Conservation (phyloP, 2,888 invertebrate genomes). For the Exocentrus adspersus region DNA sequence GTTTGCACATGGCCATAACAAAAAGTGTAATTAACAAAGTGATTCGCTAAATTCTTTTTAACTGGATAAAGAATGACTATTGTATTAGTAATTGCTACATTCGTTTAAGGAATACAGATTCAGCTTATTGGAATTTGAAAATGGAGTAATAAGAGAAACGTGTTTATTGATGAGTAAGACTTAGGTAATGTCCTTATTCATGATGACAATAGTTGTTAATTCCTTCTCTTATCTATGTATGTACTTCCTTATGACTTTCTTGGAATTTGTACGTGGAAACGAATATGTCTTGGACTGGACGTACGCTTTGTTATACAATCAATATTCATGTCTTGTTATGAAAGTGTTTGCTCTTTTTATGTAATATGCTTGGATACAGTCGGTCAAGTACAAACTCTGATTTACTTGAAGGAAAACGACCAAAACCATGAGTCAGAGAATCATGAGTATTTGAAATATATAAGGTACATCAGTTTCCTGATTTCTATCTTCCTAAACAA, state of each 20-base stretch:
- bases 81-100: conserved; percentile 6
- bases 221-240: neutral
- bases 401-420: too few relatives aligned
- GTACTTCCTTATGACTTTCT: conserved; percentile 2
- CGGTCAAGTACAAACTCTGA: too few relatives aligned
- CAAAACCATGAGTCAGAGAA: too few relatives aligned
- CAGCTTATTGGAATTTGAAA: neutral
- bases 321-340: too few relatives aligned
- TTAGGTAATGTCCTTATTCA: neutral
- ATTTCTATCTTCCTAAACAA: too few relatives aligned
- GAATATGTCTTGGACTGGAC: neutral
- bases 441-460: too few relatives aligned
- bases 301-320: too few relatives aligned
- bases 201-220: neutral
- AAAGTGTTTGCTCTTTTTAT: too few relatives aligned
- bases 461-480: too few relatives aligned
- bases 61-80: conserved; percentile 14
- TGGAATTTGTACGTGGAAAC: neutral
- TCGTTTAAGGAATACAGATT: neutral
- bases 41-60: conserved; percentile 4
- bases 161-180: too few relatives aligned
- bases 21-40: neutral
- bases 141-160: too few relatives aligned
- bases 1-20: conserved; percentile 7
- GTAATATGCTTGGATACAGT: too few relatives aligned